A percentile compares a stretch with the other conserved stretches of the same genome.
phyloP scores from a whole-genome alignment of 2,888 invertebrate genomes.

The Galeruca laticollis region DNA sequence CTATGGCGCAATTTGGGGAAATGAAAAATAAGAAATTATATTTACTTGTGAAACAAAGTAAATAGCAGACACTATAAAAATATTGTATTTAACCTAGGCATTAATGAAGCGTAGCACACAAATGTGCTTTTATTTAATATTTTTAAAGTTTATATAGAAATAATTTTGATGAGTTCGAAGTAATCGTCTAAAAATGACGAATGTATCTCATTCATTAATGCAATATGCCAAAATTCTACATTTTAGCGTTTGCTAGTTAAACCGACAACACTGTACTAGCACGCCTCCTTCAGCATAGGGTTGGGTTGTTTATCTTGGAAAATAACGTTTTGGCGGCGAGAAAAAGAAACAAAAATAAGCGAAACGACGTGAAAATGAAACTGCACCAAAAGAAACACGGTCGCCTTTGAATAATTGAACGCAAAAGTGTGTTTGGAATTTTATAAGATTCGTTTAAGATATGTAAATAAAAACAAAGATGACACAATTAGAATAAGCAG shows the following conservation, averaged over 20 bases:
- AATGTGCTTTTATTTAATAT: no score
- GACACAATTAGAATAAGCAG: background rate
- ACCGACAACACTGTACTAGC: background rate
- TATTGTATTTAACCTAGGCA: no score
- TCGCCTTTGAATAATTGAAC: conserved; percentile 3
- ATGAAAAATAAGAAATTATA: no score
- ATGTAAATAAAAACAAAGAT: background rate
- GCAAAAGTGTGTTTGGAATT: background rate
- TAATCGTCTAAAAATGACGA: background rate
- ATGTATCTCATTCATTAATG: background rate
- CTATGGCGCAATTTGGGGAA: no score
- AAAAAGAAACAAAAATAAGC: background rate
- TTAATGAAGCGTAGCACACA: no score
- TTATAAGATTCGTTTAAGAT: background rate
- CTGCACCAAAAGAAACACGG: conserved; percentile 3
- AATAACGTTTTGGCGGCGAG: conserved; percentile 7
- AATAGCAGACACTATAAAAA: no score
- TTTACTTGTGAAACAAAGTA: no score
- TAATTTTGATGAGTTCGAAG: no score
- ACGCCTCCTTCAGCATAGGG: background rate
- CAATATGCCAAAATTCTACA: background rate
- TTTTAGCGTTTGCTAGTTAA: background rate
- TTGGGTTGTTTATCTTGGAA: background rate
- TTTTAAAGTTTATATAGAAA: no score
- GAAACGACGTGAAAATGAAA: conserved; percentile 14